Evolutionary conservation across 2,888 invertebrate species (phyloP).

Genomic region (Arge pagana): DNA sequence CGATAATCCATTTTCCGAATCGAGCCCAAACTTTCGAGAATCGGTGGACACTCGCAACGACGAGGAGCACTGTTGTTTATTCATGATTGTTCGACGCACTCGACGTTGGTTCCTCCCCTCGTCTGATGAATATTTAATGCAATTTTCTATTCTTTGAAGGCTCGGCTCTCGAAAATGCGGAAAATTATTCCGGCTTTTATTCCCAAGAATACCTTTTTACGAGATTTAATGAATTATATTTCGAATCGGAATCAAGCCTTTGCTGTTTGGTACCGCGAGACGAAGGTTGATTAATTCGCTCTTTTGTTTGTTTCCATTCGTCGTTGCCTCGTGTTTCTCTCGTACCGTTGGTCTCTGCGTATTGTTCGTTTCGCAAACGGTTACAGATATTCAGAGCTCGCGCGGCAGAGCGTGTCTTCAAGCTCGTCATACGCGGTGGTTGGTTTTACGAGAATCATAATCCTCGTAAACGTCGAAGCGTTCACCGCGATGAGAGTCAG

Average conservation of each 20-base stretch:
- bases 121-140: constrained; percentile 19
- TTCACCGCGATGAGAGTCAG: constrained; percentile 4
- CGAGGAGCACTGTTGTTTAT: constrained; percentile 15
- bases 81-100: constrained; percentile 16
- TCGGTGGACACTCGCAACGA: neutral
- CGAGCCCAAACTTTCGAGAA: constrained; percentile 4
- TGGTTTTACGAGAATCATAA: constrained; percentile 4
- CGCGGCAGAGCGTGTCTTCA: too few species aligned
- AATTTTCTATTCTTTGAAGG: constrained; percentile 19
- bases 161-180: constrained; percentile 8
- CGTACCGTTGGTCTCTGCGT: too few species aligned
- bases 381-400: neutral
- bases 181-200: constrained; percentile 11
- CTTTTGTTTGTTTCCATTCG: too few species aligned
- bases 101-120: constrained; percentile 13
- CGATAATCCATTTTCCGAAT: too few species aligned
- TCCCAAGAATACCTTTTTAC: constrained; percentile 1
- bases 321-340: too few species aligned
- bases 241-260: neutral
- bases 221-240: neutral
- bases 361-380: neutral
- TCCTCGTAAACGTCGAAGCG: constrained; percentile 1
- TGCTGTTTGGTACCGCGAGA: too few species aligned
- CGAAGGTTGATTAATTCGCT: too few species aligned
- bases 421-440: neutral